These are phyloP conservation scores for Archips crataeganus DNA, from an alignment of 2,888 invertebrate genomes.

Conservation along the genomic window DNA sequence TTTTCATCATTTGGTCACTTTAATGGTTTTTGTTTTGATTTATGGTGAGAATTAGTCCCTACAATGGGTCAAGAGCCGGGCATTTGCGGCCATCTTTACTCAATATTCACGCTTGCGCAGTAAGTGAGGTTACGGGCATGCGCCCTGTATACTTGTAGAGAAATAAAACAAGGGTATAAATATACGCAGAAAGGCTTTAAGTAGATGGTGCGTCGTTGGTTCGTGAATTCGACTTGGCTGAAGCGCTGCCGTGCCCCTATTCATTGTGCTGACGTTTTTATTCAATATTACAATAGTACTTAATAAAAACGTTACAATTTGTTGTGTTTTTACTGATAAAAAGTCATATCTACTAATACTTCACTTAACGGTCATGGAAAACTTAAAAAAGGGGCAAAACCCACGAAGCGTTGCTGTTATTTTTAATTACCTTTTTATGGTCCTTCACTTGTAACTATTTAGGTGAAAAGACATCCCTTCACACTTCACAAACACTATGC, in stretches of 20 bases:
- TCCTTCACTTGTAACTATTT: too few relatives aligned
- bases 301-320: too few relatives aligned
- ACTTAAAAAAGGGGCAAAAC: too few relatives aligned
- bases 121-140: conserved; percentile 57
- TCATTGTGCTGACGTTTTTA: background rate
- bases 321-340: too few relatives aligned
- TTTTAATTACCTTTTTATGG: too few relatives aligned
- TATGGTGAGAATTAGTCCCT: conserved; percentile 57
- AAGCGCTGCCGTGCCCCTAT: conserved; percentile 1
- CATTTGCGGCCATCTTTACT: conserved; percentile 66
- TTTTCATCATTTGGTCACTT: conserved; percentile 34
- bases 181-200: conserved; percentile 51
- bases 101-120: conserved; percentile 62
- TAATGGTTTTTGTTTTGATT: conserved; percentile 50
- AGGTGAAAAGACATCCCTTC: too few relatives aligned
- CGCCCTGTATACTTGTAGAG: conserved; percentile 54
- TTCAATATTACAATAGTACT: background rate
- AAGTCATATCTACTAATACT: too few relatives aligned
- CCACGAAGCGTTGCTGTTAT: too few relatives aligned
- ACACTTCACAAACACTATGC: too few relatives aligned
- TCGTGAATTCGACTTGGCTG: background rate
- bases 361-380: too few relatives aligned
- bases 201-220: conserved; percentile 31
- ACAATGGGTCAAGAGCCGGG: conserved; percentile 58
- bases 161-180: conserved; percentile 50